Evolutionary conservation across 2,113 vertebrate genomes (phyloP).

Genomic region (Rattus rattus): DNA sequence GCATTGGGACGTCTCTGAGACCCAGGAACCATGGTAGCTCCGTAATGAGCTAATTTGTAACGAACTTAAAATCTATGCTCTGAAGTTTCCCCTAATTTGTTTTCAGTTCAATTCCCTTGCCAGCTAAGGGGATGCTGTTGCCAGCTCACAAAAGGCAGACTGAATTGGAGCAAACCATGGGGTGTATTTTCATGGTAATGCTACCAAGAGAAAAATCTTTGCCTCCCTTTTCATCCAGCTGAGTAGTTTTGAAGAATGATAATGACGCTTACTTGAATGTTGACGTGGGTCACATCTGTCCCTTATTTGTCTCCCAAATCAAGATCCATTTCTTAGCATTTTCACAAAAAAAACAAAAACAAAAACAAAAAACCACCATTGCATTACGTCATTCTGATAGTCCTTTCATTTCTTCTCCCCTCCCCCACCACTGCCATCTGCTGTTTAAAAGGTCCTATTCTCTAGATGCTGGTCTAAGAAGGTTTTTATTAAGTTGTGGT

Average conservation of each 20-base stretch:
- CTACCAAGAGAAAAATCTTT: slow-evolving; percentile 48
- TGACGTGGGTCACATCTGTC: too few species aligned
- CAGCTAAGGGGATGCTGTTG: not conserved
- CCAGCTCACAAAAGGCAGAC: slow-evolving; percentile 31
- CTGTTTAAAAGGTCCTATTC: slow-evolving; percentile 41
- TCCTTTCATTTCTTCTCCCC: not conserved
- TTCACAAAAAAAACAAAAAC: not conserved
- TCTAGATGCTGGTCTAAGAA: slow-evolving; percentile 25
- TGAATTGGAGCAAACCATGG: slow-evolving; percentile 37
- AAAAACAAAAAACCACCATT: not conserved
- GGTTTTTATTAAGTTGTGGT: slow-evolving; percentile 58
- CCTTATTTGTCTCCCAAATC: slow-evolving; percentile 31
- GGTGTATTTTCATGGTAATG: slow-evolving; percentile 65
- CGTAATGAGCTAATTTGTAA: slow-evolving; percentile 12
- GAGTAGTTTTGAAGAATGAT: slow-evolving; percentile 41
- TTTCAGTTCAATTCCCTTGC: slow-evolving; percentile 42
- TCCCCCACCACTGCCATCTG: not conserved
- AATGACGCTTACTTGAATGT: not conserved
- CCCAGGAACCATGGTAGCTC: not conserved
- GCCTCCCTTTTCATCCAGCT: slow-evolving; percentile 16
- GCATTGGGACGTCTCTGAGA: not conserved
- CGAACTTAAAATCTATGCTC: not conserved
- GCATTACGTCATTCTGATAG: not conserved
- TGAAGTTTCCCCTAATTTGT: slow-evolving; percentile 31
- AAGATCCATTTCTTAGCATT: slow-evolving; percentile 1